Evolutionary conservation across 2,888 invertebrate species (phyloP).

Genomic region (Macrostomum cliftonense): DNA sequence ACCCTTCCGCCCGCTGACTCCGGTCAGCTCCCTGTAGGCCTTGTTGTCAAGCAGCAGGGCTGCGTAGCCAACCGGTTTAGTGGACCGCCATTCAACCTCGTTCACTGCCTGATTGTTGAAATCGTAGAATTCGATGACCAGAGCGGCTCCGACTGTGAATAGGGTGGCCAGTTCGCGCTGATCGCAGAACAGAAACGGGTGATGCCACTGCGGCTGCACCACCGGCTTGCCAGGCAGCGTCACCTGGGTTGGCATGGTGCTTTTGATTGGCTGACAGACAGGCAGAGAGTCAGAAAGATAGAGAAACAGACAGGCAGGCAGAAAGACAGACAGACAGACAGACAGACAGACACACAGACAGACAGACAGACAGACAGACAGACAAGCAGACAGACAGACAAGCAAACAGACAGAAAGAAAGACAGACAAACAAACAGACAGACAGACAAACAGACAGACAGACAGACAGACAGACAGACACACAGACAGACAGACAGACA

Average conservation of each 20-base stretch:
- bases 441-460: no score
- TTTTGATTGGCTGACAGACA: no score
- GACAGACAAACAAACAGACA: no score
- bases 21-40: slow-evolving; percentile 21
- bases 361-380: no score
- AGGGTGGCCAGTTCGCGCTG: slow-evolving; percentile 26
- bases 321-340: no score
- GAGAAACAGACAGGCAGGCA: no score
- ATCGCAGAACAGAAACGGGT: slow-evolving; percentile 26
- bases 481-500: no score
- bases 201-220: slow-evolving; percentile 27
- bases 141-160: slow-evolving; percentile 28
- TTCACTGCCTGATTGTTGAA: slow-evolving; percentile 20
- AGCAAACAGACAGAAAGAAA: no score
- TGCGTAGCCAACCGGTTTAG: slow-evolving; percentile 24
- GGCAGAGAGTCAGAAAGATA: no score
- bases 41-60: slow-evolving; percentile 22
- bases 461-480: no score
- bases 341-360: no score
- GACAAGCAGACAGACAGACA: no score
- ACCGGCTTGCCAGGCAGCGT: slow-evolving; percentile 25
- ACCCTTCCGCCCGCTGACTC: slow-evolving; percentile 18
- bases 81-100: slow-evolving; percentile 25
- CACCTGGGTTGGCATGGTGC: slow-evolving; percentile 17
- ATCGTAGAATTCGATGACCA: slow-evolving; percentile 27